Evolutionary conservation across 2,797 vertebrate genomes (phyloP).

Genomic region (Notoglanidium macrostoma): DNA sequence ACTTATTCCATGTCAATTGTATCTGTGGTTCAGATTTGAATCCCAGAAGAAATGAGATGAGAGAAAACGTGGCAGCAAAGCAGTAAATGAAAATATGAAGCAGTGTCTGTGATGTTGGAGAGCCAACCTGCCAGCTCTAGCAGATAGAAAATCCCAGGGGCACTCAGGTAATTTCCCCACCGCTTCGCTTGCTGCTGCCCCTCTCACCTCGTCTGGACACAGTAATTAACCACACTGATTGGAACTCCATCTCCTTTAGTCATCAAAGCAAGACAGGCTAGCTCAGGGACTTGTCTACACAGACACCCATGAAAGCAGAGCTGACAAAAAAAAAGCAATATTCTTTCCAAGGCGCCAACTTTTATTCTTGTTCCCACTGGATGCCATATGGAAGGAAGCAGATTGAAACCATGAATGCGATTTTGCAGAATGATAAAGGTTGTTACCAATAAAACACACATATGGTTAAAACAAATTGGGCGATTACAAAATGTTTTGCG

Average conservation of each 20-base stretch:
- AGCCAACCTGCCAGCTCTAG: constrained; percentile 47
- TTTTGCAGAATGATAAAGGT: neutral
- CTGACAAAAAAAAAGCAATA: constrained; percentile 3
- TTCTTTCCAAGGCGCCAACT: constrained; percentile 1
- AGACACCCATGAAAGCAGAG: constrained; percentile 48
- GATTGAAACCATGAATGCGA: constrained; percentile 43
- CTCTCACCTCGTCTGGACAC: constrained; percentile 68
- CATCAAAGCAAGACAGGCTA: constrained; percentile 61
- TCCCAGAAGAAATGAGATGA: neutral
- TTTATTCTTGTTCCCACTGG: constrained; percentile 11
- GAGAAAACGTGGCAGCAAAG: constrained; percentile 29
- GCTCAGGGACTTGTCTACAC: constrained; percentile 57
- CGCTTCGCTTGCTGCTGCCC: constrained; percentile 47
- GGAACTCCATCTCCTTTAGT: constrained; percentile 65
- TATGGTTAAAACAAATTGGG: neutral
- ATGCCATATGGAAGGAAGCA: constrained; percentile 36
- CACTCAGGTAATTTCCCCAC: constrained; percentile 52
- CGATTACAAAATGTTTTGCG: neutral
- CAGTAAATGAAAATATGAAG: constrained; percentile 50
- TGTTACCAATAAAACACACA: constrained; percentile 18
- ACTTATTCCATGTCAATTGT: too few species aligned
- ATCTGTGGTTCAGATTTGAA: constrained; percentile 12
- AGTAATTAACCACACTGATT: constrained; percentile 76
- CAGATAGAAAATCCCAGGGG: constrained; percentile 56
- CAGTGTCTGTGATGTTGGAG: constrained; percentile 42